Percentiles rank a stretch among this genome's conserved stretches.
phyloP scores from a whole-genome alignment of 2,797 vertebrate genomes.

The Lepilemur ruficaudatus region DNA sequence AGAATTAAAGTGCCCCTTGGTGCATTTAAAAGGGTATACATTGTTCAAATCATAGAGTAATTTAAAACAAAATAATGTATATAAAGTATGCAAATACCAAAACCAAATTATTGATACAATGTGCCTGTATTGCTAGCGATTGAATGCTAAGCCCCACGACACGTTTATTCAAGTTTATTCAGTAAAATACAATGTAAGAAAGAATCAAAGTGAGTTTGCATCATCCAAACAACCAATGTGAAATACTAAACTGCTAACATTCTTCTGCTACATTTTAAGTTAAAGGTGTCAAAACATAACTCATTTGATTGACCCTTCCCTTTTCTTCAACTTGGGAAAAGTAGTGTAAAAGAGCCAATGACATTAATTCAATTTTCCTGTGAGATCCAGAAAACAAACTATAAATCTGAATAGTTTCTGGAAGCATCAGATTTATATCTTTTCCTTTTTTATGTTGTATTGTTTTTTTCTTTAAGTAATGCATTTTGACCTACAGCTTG shows the following conservation, averaged over 20 bases:
- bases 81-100: background rate
- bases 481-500: slow-evolving; percentile 4
- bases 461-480: slow-evolving; percentile 5
- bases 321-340: background rate
- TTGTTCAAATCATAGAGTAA: background rate
- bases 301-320: background rate
- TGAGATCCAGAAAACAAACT: background rate
- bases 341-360: background rate
- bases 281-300: background rate
- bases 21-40: background rate
- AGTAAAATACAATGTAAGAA: background rate
- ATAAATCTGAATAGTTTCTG: background rate
- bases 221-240: background rate
- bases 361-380: background rate
- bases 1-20: background rate
- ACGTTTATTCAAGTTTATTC: background rate
- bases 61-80: background rate
- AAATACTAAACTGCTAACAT: background rate
- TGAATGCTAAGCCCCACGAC: background rate
- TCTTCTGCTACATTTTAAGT: background rate
- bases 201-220: background rate
- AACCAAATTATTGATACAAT: background rate
- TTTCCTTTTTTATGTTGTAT: background rate
- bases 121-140: background rate
- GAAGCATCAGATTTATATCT: background rate